A percentile compares a stretch with the other conserved stretches of the same genome.
Evolutionary conservation across 2,113 vertebrate genomes (phyloP).

Genomic region (Capra hircus): DNA sequence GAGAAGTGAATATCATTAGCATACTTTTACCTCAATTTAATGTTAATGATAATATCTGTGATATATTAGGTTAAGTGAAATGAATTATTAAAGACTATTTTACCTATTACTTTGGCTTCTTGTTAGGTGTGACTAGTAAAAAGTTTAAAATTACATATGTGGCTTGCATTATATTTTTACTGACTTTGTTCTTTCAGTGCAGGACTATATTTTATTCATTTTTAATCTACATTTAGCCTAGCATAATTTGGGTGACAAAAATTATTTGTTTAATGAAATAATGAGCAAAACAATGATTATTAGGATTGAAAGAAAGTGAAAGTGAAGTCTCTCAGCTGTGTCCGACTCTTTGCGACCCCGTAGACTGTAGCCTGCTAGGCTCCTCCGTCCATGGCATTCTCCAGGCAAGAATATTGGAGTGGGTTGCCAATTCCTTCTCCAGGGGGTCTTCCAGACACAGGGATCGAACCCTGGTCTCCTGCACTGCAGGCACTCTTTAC

Average conservation of each 20-base stretch:
- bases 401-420: neutral
- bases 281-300: neutral
- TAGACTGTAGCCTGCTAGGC: neutral
- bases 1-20: neutral
- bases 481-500: neutral
- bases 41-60: neutral
- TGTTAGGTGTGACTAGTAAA: neutral
- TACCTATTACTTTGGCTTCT: neutral
- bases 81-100: neutral
- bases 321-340: neutral
- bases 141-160: neutral
- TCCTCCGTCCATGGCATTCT: neutral
- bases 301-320: neutral
- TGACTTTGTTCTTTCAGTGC: neutral
- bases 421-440: neutral
- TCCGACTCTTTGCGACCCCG: neutral
- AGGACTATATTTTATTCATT: neutral
- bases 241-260: neutral
- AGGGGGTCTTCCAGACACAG: neutral
- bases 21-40: neutral
- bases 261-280: neutral
- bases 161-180: neutral
- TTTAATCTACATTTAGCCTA: neutral
- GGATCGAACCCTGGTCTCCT: neutral
- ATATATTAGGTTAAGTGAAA: neutral